A percentile compares a stretch with the other conserved stretches of the same genome.
Evolutionary conservation across 2,113 vertebrate genomes (phyloP).

Genomic region (Larimichthys polyactis): DNA sequence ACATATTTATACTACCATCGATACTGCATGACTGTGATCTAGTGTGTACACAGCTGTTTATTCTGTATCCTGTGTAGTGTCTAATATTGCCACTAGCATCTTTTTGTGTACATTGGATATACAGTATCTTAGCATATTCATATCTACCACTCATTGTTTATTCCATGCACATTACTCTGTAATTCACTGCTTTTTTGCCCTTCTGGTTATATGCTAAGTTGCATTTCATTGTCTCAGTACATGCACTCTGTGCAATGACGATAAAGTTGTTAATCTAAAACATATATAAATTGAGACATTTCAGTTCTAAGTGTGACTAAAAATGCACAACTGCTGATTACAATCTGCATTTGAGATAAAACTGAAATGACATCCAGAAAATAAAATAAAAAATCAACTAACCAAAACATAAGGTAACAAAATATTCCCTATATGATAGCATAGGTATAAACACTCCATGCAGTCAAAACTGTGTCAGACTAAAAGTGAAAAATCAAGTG

Average conservation of each 20-base stretch:
- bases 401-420: background rate
- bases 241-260: background rate
- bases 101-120: too few species aligned
- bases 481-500: slow-evolving; percentile 43
- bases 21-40: background rate
- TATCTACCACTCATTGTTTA: too few species aligned
- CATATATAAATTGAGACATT: background rate
- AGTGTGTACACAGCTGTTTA: background rate
- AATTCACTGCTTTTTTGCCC: background rate
- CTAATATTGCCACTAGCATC: too few species aligned
- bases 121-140: too few species aligned
- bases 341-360: background rate
- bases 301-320: background rate
- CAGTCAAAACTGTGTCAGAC: slow-evolving; percentile 42
- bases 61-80: too few species aligned
- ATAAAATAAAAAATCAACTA: background rate
- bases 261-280: background rate
- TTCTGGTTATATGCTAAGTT: background rate
- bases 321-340: background rate
- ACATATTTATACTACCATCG: background rate
- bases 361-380: background rate
- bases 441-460: slow-evolving; percentile 9
- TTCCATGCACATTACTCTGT: background rate
- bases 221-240: background rate
- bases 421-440: background rate